A percentile compares a stretch with the other conserved stretches of the same genome.
These are phyloP conservation scores for Brachirus orientalis DNA, from an alignment of 2,113 vertebrate species.

Conservation along the genomic window DNA sequence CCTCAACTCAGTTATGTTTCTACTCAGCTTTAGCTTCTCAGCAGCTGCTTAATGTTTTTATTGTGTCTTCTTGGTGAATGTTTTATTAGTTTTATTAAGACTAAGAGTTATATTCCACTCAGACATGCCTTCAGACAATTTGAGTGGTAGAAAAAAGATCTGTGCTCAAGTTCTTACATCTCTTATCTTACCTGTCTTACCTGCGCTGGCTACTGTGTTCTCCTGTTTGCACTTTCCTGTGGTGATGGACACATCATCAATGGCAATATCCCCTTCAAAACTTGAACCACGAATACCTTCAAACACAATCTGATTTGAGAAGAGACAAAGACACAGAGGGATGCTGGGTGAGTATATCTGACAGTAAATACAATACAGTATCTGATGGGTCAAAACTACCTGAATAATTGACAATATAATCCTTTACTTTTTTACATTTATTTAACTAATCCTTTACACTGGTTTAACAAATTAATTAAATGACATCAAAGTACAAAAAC, in stretches of 20 bases:
- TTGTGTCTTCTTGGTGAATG: too few species aligned
- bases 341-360: neutral
- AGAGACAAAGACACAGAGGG: conserved; percentile 30
- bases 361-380: neutral
- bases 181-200: conserved; percentile 78
- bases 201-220: conserved; percentile 80
- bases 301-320: conserved; percentile 88
- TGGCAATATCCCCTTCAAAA: conserved; percentile 95
- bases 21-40: too few species aligned
- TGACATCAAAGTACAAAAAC: neutral
- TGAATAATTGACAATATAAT: too few species aligned
- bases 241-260: conserved; percentile 94
- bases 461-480: neutral
- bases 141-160: neutral
- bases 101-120: neutral
- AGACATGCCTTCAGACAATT: neutral
- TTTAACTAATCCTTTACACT: too few species aligned
- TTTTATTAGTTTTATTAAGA: too few species aligned
- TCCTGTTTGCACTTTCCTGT: conserved; percentile 89
- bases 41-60: neutral
- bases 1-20: too few species aligned
- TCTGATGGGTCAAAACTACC: neutral
- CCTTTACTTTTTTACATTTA: too few species aligned
- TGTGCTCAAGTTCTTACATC: neutral
- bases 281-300: conserved; percentile 91